phyloP scores from a whole-genome alignment of 1,140 invertebrate species.

The Ceratosolen fusciceps region DNA sequence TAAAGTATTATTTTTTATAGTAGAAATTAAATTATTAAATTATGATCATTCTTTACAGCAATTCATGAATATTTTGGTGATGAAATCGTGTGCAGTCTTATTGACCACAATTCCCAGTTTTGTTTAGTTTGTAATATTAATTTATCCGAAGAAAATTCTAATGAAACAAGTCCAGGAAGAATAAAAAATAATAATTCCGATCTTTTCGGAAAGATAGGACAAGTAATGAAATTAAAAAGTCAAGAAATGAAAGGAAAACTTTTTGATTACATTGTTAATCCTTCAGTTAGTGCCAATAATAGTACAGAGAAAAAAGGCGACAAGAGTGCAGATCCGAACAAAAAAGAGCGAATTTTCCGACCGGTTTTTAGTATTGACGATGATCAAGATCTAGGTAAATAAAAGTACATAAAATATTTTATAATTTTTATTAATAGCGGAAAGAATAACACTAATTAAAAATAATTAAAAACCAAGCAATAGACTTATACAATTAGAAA shows the following conservation, averaged over 20 bases:
- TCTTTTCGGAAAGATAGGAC: conserved; percentile 83
- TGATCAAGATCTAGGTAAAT: conserved; percentile 79
- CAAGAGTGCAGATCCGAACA: conserved; percentile 81
- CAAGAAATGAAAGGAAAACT: conserved; percentile 94
- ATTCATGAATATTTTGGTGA: conserved; percentile 89
- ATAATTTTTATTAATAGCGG: conserved; percentile 1
- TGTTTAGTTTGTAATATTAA: conserved; percentile 86
- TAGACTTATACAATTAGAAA: too few relatives aligned
- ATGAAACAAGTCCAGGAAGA: conserved; percentile 64
- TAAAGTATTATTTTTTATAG: conserved; percentile 24
- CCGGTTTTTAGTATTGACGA: conserved; percentile 97
- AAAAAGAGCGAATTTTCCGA: conserved; percentile 89
- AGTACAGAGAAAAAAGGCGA: conserved; percentile 83
- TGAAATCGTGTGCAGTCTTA: conserved; percentile 82
- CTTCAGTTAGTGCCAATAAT: conserved; percentile 74
- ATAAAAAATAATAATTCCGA: conserved; percentile 73
- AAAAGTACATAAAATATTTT: not conserved
- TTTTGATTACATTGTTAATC: conserved; percentile 94
- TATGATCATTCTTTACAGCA: conserved; percentile 66
- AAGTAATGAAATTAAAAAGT: conserved; percentile 90
- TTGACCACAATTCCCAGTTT: conserved; percentile 83
- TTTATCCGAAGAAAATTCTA: conserved; percentile 69
- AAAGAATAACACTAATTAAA: too few relatives aligned
- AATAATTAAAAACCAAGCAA: too few relatives aligned
- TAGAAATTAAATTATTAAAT: conserved; percentile 20